Base-by-base conservation (phyloP, 1,140 invertebrate genomes). In the Aplysia californica region DNA sequence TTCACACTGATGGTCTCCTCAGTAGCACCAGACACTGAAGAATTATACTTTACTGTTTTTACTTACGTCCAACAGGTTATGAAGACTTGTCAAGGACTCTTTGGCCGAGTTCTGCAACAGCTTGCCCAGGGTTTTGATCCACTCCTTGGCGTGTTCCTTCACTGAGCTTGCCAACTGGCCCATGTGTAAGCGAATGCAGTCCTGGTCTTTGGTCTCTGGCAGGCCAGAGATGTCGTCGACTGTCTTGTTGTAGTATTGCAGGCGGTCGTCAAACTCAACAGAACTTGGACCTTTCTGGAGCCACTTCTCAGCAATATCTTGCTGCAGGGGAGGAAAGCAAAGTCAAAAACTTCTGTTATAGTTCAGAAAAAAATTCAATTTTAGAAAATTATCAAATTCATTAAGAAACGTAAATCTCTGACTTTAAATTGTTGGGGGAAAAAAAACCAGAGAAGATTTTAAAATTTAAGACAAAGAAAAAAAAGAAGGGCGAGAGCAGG, bases 181-280 rank as follows among this genome's bases (percentile, higher is more conserved):
- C 85, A 89, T 87, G 73, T 85, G 82, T 29, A 90, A 78, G 29
- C 85, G 76, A 50, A 90, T 87, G 79, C 86, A 89, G 33, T 88
- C 87, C 79, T 89, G 86, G 67, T 89, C 87, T 76, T 87, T 89
- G 21, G 82, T 82, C 23, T 84, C 71, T 6, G 84, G 81, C 75
- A 87, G 68, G 0, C 76, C 71, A 38, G 81, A 80, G 39, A 96
- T 86, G 78, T 95, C 94, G 2, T 92, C 90, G n/a, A 95, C 92
- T 10, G 95, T 93, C 71, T 93, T 92, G 81, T 93, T 92, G 87
- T 96, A 97, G 89, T 94, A 95, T 83, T 93, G 93, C 82, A 97
- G 94, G 88, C 95, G 95, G 76, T 96, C 93, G 84, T 96, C 94
- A 89, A 94, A 96, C 76, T 93, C 92, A 29, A 93, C 90, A 3